These are phyloP conservation scores for Cryptocephalus primarius DNA, from an alignment of 2,888 invertebrate species.

Conservation along the genomic window DNA sequence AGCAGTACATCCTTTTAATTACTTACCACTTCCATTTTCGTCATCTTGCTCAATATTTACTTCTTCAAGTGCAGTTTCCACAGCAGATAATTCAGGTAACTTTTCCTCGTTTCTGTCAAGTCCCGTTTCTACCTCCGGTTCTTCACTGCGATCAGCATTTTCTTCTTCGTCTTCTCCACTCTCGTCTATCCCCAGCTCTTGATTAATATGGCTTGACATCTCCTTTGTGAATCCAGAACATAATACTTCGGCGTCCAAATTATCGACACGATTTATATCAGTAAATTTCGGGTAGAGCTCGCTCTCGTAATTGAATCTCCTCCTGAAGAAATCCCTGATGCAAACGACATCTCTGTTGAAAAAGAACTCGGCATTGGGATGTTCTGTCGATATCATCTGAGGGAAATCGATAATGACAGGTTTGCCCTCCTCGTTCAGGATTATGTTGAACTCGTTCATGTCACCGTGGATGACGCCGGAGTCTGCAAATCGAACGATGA, in stretches of 20 bases:
- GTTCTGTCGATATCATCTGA: conserved; percentile 95
- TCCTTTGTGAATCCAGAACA: conserved; percentile 84
- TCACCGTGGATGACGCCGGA: conserved; percentile 97
- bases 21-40: too few species aligned
- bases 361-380: conserved; percentile 83
- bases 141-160: conserved; percentile 9
- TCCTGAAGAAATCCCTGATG: conserved; percentile 80
- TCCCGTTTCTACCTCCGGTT: conserved; percentile 6
- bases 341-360: conserved; percentile 95
- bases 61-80: not conserved
- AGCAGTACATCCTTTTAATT: too few species aligned
- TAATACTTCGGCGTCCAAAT: conserved; percentile 77
- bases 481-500: conserved; percentile 82
- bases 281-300: conserved; percentile 65
- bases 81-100: not conserved
- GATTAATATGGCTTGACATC: conserved; percentile 59
- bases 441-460: conserved; percentile 98
- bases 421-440: conserved; percentile 69
- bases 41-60: not conserved
- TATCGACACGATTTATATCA: conserved; percentile 67
- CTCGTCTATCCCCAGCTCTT: conserved; percentile 43
- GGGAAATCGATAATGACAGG: conserved; percentile 95
- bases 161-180: conserved; percentile 20
- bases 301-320: conserved; percentile 67
- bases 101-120: not conserved